Conservation (phyloP, 2,113 vertebrate species). For the Equus quagga region DNA sequence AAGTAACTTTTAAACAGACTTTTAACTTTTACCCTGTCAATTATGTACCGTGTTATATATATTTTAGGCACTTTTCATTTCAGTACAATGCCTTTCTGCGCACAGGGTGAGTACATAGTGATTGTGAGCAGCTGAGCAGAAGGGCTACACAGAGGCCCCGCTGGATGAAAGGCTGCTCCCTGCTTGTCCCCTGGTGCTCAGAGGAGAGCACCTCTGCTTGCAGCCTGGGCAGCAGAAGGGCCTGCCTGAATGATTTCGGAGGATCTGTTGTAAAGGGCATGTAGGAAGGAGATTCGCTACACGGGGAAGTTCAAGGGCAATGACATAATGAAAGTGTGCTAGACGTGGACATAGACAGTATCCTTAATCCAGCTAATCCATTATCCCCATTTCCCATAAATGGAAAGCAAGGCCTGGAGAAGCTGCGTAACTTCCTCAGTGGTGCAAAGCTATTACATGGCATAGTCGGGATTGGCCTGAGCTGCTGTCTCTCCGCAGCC, state of each 20-base stretch:
- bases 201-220: not conserved
- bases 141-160: not conserved
- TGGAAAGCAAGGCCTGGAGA: not conserved
- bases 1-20: not conserved
- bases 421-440: accelerated
- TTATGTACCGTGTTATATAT: not conserved
- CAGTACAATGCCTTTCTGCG: not conserved
- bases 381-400: not conserved
- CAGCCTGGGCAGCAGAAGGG: too few species aligned
- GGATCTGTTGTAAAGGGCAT: not conserved
- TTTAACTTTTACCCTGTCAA: not conserved
- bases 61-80: not conserved
- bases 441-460: not conserved
- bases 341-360: accelerated
- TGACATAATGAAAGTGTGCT: not conserved
- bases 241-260: not conserved
- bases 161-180: not conserved
- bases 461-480: not conserved
- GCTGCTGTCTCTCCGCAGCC: too few species aligned
- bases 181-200: not conserved
- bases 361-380: not conserved
- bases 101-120: accelerated
- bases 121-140: not conserved
- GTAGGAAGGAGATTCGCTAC: accelerated
- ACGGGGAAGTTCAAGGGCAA: not conserved